Base-by-base conservation (phyloP, 2,797 vertebrate genomes). In the Jordanella pulchra region DNA sequence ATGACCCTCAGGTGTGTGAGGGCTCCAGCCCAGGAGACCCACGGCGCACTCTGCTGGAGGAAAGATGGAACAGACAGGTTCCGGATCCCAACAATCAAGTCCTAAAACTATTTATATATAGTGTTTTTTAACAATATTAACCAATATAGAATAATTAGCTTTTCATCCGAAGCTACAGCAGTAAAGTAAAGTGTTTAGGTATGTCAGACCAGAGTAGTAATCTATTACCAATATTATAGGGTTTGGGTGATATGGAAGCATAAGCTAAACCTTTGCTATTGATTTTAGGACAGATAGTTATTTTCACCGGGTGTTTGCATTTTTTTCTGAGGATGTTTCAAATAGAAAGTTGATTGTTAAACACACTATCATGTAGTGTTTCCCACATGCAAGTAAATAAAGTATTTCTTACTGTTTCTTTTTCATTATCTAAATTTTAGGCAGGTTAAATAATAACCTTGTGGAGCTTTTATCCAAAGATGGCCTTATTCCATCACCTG, bases 371-470 rank as follows among this genome's bases (percentile, higher is more conserved):
- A n/a, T n/a, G n/a, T 2, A 35, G 35, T 5, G 2, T 56, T 83
- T 65, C 55, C 54, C n/a, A 69, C 55, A 58, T 72, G 72, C 71
- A 60, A 75, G 39, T 69, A 44, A 61, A 80, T 77, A 4, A 60
- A 64, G 61, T 76, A 48, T 65, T 39, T 27, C 30, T 65, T 21
- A 21, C 54, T 72, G 67, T 42, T 64, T 35, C 5, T 7, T 39
- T 21, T 61, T 63, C 58, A n/a, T n/a, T 39, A 42, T 12, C 23
- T 17, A 3, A 35, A 2, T 42, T 44, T 64, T 44, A 17, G 42
- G 25, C 35, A 7, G 23, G 60, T 63, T 25, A 63, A 63, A 58
- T 80, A 72, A 75, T 17, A 53, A 56, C 30, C 23, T 61, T 2
- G 64, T 67, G 50, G 67, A 69, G 61, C 44, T 28, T 53, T 55